phyloP scores from a whole-genome alignment of 2,113 vertebrate species.

The Natator depressus region DNA sequence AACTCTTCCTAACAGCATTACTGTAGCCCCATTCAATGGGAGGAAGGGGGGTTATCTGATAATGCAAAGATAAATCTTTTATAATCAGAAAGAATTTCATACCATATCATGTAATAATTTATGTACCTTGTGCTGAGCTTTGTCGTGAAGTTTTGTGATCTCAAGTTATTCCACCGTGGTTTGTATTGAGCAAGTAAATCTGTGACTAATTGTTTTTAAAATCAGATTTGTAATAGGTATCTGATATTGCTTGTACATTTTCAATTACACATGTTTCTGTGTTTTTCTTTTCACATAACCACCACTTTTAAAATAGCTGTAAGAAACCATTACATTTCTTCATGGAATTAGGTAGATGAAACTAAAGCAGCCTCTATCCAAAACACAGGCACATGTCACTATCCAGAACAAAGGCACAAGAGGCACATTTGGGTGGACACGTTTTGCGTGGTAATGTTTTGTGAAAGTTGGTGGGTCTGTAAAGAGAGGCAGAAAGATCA shows the following conservation, averaged over 20 bases:
- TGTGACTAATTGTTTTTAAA: neutral
- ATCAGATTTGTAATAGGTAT: neutral
- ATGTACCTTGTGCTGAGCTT: rapidly evolving
- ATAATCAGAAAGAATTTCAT: neutral
- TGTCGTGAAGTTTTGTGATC: neutral
- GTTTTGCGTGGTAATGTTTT: neutral
- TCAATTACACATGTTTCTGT: neutral
- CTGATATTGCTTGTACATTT: neutral
- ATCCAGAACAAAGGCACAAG: neutral
- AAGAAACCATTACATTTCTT: neutral
- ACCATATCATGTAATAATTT: neutral
- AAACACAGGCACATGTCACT: neutral
- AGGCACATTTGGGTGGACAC: neutral
- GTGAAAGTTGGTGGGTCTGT: neutral
- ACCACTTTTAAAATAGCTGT: neutral
- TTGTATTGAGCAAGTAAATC: neutral
- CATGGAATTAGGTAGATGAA: too few species aligned
- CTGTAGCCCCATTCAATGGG: neutral
- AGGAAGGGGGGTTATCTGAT: neutral
- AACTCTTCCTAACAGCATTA: neutral
- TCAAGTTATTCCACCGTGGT: neutral
- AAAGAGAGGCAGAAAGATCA: neutral
- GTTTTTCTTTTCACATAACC: neutral
- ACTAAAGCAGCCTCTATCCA: neutral
- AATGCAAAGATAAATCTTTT: neutral